Conservation (phyloP, 1,140 invertebrate genomes). For the Pachypsylla venusta region DNA sequence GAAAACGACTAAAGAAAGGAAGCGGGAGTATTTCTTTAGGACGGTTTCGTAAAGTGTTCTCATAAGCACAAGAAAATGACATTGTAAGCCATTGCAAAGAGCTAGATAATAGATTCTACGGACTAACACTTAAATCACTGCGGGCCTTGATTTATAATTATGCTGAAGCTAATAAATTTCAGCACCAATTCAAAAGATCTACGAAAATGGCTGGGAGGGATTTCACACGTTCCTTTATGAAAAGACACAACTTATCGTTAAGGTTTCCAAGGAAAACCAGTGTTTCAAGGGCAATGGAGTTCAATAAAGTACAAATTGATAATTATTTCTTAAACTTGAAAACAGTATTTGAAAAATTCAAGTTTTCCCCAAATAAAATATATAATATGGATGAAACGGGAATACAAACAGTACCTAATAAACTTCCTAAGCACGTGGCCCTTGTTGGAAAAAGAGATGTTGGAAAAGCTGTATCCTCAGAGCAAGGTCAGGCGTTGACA, state of each 20-base stretch:
- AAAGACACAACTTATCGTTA: no score
- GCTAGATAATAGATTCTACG: no score
- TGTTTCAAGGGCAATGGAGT: conserved; percentile 19
- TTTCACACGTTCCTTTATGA: background rate
- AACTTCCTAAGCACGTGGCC: conserved; percentile 21
- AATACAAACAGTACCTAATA: conserved; percentile 11
- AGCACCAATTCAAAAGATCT: no score
- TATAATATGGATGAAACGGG: conserved; percentile 17
- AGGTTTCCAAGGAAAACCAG: no score
- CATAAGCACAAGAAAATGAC: no score
- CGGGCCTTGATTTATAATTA: no score
- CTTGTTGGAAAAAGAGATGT: conserved; percentile 27
- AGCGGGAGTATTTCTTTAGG: no score
- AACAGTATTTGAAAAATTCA: conserved; percentile 13
- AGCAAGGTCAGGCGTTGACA: conserved; percentile 29
- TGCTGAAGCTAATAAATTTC: no score
- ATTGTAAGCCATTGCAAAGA: no score
- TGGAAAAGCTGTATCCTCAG: conserved; percentile 29
- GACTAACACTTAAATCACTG: no score
- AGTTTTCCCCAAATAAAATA: conserved; percentile 19
- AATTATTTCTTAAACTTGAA: conserved; percentile 20
- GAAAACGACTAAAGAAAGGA: no score
- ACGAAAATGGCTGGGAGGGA: background rate
- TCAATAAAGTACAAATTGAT: conserved; percentile 21
- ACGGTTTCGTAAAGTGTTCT: no score